Evolutionary conservation across 2,113 vertebrate species (phyloP).

Genomic region (Pelobates fuscus): DNA sequence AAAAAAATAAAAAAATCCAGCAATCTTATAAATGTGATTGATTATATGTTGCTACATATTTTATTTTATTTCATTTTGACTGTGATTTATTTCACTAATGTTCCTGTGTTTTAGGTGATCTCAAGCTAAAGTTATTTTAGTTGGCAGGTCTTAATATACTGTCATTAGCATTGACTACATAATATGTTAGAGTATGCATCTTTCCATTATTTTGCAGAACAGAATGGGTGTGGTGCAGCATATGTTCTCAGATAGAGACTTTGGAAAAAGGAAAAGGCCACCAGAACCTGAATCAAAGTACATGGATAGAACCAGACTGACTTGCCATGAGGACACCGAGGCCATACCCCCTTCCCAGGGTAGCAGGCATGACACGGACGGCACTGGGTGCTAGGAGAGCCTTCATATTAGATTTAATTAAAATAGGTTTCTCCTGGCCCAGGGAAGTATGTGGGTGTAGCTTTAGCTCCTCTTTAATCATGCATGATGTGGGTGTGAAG

Average conservation of each 20-base stretch:
- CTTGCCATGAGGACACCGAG: too few species aligned
- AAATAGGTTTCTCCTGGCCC: too few species aligned
- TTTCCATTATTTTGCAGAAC: neutral
- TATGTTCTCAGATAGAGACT: conserved; percentile 1
- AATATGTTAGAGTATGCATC: conserved; percentile 27
- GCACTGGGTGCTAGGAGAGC: too few species aligned
- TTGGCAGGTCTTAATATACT: conserved; percentile 38
- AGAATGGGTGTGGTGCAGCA: conserved; percentile 18
- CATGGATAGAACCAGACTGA: neutral
- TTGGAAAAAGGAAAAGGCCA: conserved; percentile 20
- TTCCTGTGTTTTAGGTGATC: conserved; percentile 40
- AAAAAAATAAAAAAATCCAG: conserved; percentile 25
- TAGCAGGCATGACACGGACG: too few species aligned
- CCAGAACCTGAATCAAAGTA: neutral
- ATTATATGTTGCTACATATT: conserved; percentile 25
- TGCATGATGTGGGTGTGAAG: too few species aligned
- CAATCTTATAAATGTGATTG: conserved; percentile 20
- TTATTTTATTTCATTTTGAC: conserved; percentile 33
- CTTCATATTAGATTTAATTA: too few species aligned
- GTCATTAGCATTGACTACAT: conserved; percentile 22
- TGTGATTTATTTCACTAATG: conserved; percentile 48
- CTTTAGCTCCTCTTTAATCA: too few species aligned
- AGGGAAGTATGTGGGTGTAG: too few species aligned
- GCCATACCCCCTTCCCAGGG: too few species aligned
- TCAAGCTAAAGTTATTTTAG: conserved; percentile 41